phyloP scores from a whole-genome alignment of 2,113 vertebrate genomes.

The Pleuronectes platessa region DNA sequence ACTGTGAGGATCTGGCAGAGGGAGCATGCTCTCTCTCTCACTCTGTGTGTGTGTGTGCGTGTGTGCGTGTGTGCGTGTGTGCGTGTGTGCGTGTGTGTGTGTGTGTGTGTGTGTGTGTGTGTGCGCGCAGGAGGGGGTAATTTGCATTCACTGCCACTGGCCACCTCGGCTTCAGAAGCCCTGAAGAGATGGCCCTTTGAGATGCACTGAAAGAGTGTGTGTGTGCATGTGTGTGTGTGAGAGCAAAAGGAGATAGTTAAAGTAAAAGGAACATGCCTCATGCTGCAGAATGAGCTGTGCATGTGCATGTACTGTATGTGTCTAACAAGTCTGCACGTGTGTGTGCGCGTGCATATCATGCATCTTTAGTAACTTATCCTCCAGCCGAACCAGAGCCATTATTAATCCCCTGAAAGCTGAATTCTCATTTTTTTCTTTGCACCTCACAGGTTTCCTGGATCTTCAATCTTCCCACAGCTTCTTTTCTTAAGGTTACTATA shows the following conservation, averaged over 20 bases:
- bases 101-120: not conserved
- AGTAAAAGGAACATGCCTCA: slow-evolving; percentile 9
- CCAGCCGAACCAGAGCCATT: slow-evolving; percentile 24
- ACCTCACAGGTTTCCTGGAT: slow-evolving; percentile 28
- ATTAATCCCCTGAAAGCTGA: slow-evolving; percentile 55
- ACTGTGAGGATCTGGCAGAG: slow-evolving; percentile 55
- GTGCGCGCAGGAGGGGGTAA: slow-evolving; percentile 33
- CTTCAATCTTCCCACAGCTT: slow-evolving; percentile 53
- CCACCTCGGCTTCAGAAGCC: slow-evolving; percentile 68
- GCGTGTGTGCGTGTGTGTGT: not conserved
- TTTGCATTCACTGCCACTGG: slow-evolving; percentile 76
- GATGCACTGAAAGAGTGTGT: slow-evolving; percentile 59
- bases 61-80: not conserved
- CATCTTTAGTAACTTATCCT: slow-evolving; percentile 22
- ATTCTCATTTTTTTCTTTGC: slow-evolving; percentile 26
- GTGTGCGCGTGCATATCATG: slow-evolving; percentile 15
- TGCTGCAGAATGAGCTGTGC: slow-evolving; percentile 12
- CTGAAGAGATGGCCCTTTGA: slow-evolving; percentile 79
- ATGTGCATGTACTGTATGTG: not conserved
- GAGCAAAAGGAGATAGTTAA: slow-evolving; percentile 9
- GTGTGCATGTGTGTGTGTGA: slow-evolving; percentile 15
- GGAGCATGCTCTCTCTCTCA: not conserved
- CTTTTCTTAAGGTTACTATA: slow-evolving; percentile 53
- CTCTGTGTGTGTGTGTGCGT: not conserved
- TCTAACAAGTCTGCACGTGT: not conserved